Evolutionary conservation across 2,797 vertebrate species (phyloP), one percentile per base, ranked within the genome.

Genomic region (Acanthiza pusilla): DNA sequence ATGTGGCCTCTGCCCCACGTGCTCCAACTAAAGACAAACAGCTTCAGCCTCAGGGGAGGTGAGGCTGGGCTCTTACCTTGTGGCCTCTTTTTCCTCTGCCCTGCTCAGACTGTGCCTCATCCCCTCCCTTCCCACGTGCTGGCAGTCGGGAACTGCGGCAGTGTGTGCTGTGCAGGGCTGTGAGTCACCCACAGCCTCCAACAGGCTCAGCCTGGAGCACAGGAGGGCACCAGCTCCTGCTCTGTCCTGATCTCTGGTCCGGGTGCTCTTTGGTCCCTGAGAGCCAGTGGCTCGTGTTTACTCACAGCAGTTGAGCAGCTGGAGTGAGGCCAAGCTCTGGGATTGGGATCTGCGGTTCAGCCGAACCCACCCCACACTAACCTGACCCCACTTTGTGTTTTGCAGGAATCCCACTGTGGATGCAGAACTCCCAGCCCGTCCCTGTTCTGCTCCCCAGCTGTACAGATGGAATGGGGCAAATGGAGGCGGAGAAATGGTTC

Each of bases 291-390:
- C 58, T 87, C 4, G 0, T 68, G 83, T 74, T 91, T 50, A 3
- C 61, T 45, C 8, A 1, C 34, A 7, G 65, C 9, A 3, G 15
- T 36, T 54, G 42, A 43, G 50, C 66, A 51, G 43, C 74, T 67
- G 1, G 40, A 54, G 72, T 22, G 5, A 43, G 38, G 43, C 85
- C 36, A 11, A 79, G 68, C 72, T 45, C 58, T 45, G 1, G 9
- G 82, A 8, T 34, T 32, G 9, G 73, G 48, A 74, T n/a, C 50
- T 7, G 0, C 2, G 0, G 5, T 57, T 30, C 38, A 15, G 55
- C 48, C 0, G 0, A 79, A 61, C 55, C 51, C 91, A 16, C 55
- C 67, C 63, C 0, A 0, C 1, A 0, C 34, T 42, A 9, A 67
- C 43, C 70, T 1, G 0, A 2, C 51, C 54, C 55, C 8, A 0